phyloP scores from a whole-genome alignment of 2,888 invertebrate species.

The Thymelicus acteon region DNA sequence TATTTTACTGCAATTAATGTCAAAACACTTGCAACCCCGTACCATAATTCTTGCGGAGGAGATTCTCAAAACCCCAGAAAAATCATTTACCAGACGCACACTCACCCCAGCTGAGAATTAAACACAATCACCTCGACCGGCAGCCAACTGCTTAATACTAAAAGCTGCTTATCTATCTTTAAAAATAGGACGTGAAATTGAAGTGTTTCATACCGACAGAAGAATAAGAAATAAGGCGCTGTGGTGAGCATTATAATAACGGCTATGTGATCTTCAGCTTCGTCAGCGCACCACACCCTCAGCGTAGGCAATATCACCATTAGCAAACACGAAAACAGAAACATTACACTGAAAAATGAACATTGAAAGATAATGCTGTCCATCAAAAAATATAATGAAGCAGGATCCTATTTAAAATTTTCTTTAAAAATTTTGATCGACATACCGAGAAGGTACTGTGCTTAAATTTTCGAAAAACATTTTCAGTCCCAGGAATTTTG shows the following conservation, averaged over 20 bases:
- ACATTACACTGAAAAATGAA: slow-evolving; percentile 89
- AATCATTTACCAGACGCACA: too few relatives aligned
- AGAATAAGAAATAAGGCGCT: slow-evolving; percentile 98
- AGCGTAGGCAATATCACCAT: slow-evolving; percentile 94
- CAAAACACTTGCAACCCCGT: too few relatives aligned
- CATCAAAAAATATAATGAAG: background rate
- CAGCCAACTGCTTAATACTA: too few relatives aligned
- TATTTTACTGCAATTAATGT: too few relatives aligned
- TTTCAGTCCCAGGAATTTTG: slow-evolving; percentile 94
- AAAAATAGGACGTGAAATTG: too few relatives aligned
- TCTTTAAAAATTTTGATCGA: background rate
- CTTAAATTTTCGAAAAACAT: slow-evolving; percentile 98
- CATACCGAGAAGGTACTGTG: slow-evolving; percentile 78
- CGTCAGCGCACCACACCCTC: slow-evolving; percentile 92
- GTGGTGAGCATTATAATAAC: slow-evolving; percentile 97
- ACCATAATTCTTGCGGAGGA: too few relatives aligned
- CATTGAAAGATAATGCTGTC: too few relatives aligned
- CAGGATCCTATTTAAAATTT: background rate
- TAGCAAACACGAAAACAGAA: slow-evolving; percentile 95
- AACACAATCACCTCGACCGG: too few relatives aligned
- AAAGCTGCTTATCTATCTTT: too few relatives aligned
- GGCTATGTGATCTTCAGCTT: slow-evolving; percentile 95
- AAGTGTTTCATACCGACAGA: slow-evolving; percentile 89
- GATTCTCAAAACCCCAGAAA: too few relatives aligned
- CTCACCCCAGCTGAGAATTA: too few relatives aligned